Base-by-base conservation (phyloP, 2,113 vertebrate genomes). In the Hyaena hyaena region DNA sequence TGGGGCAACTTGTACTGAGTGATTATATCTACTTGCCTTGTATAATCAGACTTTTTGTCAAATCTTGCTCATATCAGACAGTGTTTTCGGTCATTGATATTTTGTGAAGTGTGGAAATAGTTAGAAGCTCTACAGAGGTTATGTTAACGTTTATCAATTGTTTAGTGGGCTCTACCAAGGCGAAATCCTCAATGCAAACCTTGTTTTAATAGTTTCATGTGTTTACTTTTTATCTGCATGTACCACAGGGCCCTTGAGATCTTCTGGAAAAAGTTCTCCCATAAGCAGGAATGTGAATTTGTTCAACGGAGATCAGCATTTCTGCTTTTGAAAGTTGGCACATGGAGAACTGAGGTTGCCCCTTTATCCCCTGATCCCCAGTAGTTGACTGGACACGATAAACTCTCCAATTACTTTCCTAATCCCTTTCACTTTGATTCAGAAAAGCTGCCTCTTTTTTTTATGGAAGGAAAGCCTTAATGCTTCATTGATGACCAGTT, bases 221-320 rank as follows among this genome's bases (percentile, higher is more conserved):
- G 61, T 91, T 96, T n/a, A 48, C 33, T 82, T 97, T 92, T 93
- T 81, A 93, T 92, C 45, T 95, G 61, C 73, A 43, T 65, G 33
- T 86, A 68, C 74, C 89, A 14, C 10, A 79, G 79, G 61, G 12
- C n/a, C 33, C 91, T 95, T 88, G 90, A 68, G 87, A n/a, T 89
- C 24, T 79, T 85, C 35, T 63, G 45, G 24, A 26, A 53, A 85
- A 85, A 24, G 3, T 10, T 53, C 24, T 93, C 87, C 63, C 35
- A 31, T 95, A 71, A 97, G 48, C 65, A 65, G 55, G 26, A 90
- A 45, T 11, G 31, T 9, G 31, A 39, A 95, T 73, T 88, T 82
- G 2, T 76, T 90, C 48, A 26, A 12, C 11, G 35, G 31, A 58
- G 79, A 87, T 93, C 43, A 73, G 53, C 7, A 5, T 82, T 61